Percentiles rank a stretch among this genome's conserved stretches.
phyloP scores from a whole-genome alignment of 2,113 vertebrate species.

The Sylvia atricapilla region DNA sequence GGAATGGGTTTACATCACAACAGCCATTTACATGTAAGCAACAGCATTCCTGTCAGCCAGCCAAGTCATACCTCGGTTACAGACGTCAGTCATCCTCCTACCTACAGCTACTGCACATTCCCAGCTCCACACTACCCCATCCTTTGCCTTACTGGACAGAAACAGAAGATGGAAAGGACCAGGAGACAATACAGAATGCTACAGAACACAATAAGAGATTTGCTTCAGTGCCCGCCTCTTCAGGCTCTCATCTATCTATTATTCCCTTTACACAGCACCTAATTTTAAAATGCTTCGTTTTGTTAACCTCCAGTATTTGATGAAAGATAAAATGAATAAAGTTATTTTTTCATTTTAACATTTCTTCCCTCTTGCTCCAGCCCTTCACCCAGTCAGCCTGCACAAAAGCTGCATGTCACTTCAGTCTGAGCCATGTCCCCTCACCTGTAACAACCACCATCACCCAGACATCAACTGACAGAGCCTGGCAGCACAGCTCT shows the following conservation, averaged over 20 bases:
- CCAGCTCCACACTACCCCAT: background rate
- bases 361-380: background rate
- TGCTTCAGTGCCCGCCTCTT: background rate
- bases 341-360: too few relatives aligned
- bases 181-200: background rate
- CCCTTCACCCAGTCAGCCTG: background rate
- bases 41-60: background rate
- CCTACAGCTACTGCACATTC: too few relatives aligned
- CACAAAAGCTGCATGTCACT: background rate
- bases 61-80: background rate
- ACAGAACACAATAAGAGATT: background rate
- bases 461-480: background rate
- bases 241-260: background rate
- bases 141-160: background rate
- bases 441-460: background rate
- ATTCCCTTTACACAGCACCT: rapidly evolving
- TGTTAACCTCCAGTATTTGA: background rate
- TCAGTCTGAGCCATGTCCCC: rapidly evolving
- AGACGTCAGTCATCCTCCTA: background rate
- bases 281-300: background rate
- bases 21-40: background rate
- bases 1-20: background rate
- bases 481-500: background rate
- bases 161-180: background rate
- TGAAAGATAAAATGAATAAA: background rate